Evolutionary conservation across 2,888 invertebrate genomes (phyloP).

Genomic region (Melanophora roralis): DNA sequence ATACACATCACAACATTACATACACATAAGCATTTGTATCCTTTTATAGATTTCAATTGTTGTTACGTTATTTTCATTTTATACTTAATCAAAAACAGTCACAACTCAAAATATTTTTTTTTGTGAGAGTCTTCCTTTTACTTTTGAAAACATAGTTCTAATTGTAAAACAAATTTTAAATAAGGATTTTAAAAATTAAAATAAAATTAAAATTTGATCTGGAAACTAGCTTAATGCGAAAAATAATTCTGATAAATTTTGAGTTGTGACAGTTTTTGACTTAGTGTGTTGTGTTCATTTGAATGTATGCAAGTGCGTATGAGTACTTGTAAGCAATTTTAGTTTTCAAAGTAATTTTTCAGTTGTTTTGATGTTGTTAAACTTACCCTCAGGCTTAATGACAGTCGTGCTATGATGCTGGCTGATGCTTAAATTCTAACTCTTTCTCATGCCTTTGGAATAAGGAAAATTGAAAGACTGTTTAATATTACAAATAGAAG

Average conservation of each 20-base stretch:
- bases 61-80: neutral
- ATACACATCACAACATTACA: slow-evolving; percentile 5
- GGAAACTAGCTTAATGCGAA: too few relatives aligned
- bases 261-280: too few relatives aligned
- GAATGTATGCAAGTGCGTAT: neutral
- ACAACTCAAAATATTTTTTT: too few relatives aligned
- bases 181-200: too few relatives aligned
- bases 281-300: too few relatives aligned
- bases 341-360: slow-evolving; percentile 56
- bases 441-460: neutral
- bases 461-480: neutral
- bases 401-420: slow-evolving; percentile 43
- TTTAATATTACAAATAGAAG: slow-evolving; percentile 6
- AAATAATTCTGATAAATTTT: too few relatives aligned
- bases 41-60: slow-evolving; percentile 41
- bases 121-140: too few relatives aligned
- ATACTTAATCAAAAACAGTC: too few relatives aligned
- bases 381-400: slow-evolving; percentile 52
- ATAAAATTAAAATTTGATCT: too few relatives aligned
- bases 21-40: neutral
- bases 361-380: slow-evolving; percentile 41
- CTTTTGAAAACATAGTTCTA: too few relatives aligned
- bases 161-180: too few relatives aligned
- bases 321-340: slow-evolving; percentile 37
- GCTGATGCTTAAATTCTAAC: slow-evolving; percentile 11